These are phyloP conservation scores for Physella acuta DNA, from an alignment of 1,140 invertebrate species.

Conservation along the genomic window DNA sequence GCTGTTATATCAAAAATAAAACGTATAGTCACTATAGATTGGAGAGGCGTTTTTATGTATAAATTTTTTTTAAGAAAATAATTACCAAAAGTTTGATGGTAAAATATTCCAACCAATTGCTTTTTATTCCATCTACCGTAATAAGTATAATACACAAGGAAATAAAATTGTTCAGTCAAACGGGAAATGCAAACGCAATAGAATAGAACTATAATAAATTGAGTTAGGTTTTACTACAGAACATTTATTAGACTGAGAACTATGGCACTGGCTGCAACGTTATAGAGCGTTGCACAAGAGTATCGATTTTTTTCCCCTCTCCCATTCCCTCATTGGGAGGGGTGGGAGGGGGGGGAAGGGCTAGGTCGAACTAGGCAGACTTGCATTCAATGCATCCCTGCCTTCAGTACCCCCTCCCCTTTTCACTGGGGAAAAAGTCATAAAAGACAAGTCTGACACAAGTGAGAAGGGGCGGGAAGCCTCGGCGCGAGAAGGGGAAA, in stretches of 20 bases:
- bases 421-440: neutral
- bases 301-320: constrained; percentile 11
- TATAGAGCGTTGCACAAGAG: constrained; percentile 14
- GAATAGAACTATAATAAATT: too few relatives aligned
- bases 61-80: too few relatives aligned
- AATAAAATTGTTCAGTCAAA: too few relatives aligned
- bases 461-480: neutral
- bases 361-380: constrained; percentile 10
- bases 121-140: too few relatives aligned
- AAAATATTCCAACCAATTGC: too few relatives aligned
- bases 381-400: constrained; percentile 7
- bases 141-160: too few relatives aligned
- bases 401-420: neutral
- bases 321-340: neutral
- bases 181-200: too few relatives aligned
- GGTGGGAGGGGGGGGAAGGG: neutral
- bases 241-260: constrained; percentile 3
- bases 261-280: neutral
- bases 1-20: too few relatives aligned
- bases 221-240: too few relatives aligned
- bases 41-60: too few relatives aligned
- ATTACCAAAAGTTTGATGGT: too few relatives aligned
- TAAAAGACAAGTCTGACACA: neutral
- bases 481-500: neutral
- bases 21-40: too few relatives aligned